Evolutionary conservation across 2,888 invertebrate species (phyloP).

Genomic region (Euplagia quadripunctaria): DNA sequence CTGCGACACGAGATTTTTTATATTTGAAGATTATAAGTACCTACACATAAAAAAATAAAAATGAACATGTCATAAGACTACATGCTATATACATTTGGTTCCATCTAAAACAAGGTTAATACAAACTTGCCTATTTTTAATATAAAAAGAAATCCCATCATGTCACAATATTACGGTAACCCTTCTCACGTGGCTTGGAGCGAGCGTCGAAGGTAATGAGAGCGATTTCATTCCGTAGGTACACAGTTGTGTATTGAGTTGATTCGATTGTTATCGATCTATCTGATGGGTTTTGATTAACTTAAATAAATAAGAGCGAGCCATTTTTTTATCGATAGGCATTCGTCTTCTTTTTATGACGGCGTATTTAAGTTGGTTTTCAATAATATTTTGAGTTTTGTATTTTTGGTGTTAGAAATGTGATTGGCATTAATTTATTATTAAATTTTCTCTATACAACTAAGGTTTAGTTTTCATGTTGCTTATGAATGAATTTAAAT

Average conservation of each 20-base stretch:
- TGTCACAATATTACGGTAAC: constrained; percentile 25
- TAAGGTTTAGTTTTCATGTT: too few relatives aligned
- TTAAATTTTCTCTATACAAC: too few relatives aligned
- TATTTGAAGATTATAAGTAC: too few relatives aligned
- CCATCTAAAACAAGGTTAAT: too few relatives aligned
- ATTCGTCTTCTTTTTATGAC: background rate
- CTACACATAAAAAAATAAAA: too few relatives aligned
- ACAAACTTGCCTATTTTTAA: background rate
- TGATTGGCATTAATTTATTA: background rate
- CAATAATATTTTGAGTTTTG: background rate
- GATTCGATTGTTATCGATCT: constrained; percentile 53
- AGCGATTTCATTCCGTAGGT: constrained; percentile 50
- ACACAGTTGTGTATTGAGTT: constrained; percentile 48
- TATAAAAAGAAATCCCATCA: background rate
- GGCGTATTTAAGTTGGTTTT: background rate
- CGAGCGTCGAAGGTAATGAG: constrained; percentile 50
- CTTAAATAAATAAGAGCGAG: constrained; percentile 28
- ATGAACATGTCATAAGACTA: too few relatives aligned
- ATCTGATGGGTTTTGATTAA: constrained; percentile 27
- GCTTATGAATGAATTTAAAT: too few relatives aligned
- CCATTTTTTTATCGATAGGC: constrained; percentile 5
- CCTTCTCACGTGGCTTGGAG: constrained; percentile 36
- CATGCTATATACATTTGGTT: too few relatives aligned
- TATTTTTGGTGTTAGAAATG: background rate
- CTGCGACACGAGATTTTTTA: too few relatives aligned